A percentile compares a stretch with the other conserved stretches of the same genome.
Conservation (phyloP, 1,140 invertebrate species). For the Bombus terrestris region DNA sequence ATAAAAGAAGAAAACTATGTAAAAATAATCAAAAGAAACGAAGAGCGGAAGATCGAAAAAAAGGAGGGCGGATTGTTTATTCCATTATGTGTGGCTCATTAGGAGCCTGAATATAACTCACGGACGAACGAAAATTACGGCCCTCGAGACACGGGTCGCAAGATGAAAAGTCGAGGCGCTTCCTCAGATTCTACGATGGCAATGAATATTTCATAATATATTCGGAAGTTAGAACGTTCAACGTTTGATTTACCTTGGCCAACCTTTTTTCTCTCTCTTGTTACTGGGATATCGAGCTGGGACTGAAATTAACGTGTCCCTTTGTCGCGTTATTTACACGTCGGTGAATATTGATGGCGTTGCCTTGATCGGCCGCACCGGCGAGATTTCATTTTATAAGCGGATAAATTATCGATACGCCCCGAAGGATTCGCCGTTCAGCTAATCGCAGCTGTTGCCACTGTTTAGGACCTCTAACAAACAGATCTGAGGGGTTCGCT, state of each 20-base stretch:
- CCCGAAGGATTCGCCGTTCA: neutral
- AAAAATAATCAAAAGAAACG: conserved; percentile 1
- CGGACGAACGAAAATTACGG: conserved; percentile 61
- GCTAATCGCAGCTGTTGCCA: conserved; percentile 32
- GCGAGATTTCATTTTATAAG: neutral
- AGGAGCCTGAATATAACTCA: conserved; percentile 58
- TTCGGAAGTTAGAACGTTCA: conserved; percentile 12
- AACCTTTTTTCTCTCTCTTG: neutral
- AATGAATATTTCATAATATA: conserved; percentile 65
- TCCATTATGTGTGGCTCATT: conserved; percentile 67
- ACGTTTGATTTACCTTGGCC: conserved; percentile 17
- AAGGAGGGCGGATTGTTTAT: conserved; percentile 57
- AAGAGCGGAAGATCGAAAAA: conserved; percentile 19
- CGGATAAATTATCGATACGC: conserved; percentile 45
- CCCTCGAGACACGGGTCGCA: conserved; percentile 1
- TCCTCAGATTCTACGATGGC: conserved; percentile 49
- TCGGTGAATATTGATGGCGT: conserved; percentile 19
- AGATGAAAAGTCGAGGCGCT: conserved; percentile 55
- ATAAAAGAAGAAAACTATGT: neutral
- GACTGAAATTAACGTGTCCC: conserved; percentile 34
- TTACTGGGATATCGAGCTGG: neutral
- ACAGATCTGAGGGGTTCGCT: neutral
- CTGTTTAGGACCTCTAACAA: conserved; percentile 30
- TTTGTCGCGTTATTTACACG: conserved; percentile 40
- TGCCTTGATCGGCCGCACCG: neutral